phyloP scores from a whole-genome alignment of 2,797 vertebrate genomes.

The Neosilurus mollespiculum region DNA sequence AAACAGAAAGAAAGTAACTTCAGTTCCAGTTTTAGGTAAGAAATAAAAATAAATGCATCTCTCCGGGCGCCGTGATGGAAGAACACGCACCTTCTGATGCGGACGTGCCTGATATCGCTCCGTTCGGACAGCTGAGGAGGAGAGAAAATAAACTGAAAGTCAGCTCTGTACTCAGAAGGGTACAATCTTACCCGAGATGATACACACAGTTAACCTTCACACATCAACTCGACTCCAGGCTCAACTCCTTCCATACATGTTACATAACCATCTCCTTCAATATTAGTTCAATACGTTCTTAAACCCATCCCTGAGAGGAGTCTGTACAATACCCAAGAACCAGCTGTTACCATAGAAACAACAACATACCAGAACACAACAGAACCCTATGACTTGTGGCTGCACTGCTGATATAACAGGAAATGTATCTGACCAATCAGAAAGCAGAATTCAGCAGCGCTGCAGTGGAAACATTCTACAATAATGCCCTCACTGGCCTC shows the following conservation, averaged over 20 bases:
- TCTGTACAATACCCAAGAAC: background rate
- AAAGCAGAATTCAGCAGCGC: background rate
- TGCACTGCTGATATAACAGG: background rate
- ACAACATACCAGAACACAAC: background rate
- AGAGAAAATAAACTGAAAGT: background rate
- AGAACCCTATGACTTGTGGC: background rate
- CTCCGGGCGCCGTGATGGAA: background rate
- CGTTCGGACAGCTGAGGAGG: conserved; percentile 15
- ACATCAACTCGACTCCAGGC: no score
- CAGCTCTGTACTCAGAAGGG: background rate
- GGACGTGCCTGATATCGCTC: conserved; percentile 14
- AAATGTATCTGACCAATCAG: background rate
- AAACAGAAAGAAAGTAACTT: background rate
- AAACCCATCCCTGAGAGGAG: background rate
- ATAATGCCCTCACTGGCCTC: background rate
- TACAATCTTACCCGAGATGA: no score
- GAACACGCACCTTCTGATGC: conserved; percentile 38
- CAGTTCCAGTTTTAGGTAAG: background rate
- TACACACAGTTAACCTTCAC: background rate
- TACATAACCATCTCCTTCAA: background rate
- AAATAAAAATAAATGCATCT: background rate
- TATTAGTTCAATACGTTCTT: background rate
- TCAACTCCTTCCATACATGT: background rate
- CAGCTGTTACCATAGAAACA: conserved; percentile 6
- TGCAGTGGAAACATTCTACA: background rate